Evolutionary conservation across 2,113 vertebrate genomes (phyloP).

Genomic region (Vidua chalybeata): DNA sequence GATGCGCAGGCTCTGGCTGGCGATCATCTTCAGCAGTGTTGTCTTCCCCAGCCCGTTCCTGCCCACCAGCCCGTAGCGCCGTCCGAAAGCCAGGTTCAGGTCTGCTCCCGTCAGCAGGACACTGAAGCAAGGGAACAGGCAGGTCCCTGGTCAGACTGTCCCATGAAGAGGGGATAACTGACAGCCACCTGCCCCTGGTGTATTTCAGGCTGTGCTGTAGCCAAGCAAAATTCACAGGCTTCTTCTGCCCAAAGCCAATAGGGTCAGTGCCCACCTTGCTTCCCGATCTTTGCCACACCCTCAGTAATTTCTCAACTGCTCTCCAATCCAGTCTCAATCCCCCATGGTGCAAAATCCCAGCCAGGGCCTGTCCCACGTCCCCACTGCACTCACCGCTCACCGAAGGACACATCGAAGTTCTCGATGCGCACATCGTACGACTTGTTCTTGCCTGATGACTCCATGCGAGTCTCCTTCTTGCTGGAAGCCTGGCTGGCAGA

Average conservation of each 20-base stretch:
- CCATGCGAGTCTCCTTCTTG: constrained; percentile 92
- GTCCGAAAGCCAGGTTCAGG: constrained; percentile 85
- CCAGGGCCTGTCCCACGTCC: neutral
- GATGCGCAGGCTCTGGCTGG: constrained; percentile 87
- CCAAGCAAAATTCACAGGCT: neutral
- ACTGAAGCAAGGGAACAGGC: constrained; percentile 61
- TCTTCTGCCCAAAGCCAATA: neutral
- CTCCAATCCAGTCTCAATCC: neutral
- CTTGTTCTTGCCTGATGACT: constrained; percentile 94
- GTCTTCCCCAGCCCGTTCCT: constrained; percentile 97
- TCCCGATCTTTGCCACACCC: neutral
- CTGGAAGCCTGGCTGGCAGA: constrained; percentile 96
- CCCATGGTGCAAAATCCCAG: neutral
- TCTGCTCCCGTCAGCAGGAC: constrained; percentile 91
- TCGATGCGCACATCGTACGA: constrained; percentile 96
- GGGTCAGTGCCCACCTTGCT: neutral
- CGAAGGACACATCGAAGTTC: constrained; percentile 98
- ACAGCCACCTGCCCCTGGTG: neutral
- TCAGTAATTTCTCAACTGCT: neutral
- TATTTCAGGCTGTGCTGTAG: neutral
- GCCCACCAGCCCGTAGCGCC: constrained; percentile 92
- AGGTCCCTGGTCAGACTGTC: neutral
- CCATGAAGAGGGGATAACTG: rapidly evolving
- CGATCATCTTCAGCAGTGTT: constrained; percentile 95
- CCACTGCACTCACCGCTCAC: constrained; percentile 85